Conservation (phyloP, 1,140 invertebrate species). For the Heliconius himera region DNA sequence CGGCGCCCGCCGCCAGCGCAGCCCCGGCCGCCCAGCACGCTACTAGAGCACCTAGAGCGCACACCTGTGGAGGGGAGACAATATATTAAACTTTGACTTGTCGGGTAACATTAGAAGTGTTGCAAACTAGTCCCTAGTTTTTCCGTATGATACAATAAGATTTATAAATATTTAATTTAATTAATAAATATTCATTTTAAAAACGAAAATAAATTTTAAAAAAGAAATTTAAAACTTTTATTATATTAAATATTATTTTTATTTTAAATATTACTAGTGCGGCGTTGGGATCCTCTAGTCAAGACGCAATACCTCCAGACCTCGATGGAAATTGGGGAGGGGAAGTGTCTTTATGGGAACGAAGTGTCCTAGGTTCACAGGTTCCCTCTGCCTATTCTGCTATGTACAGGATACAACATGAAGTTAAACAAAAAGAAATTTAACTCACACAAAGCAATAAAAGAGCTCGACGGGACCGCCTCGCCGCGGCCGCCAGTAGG, state of each 20-base stretch:
- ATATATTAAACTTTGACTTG: too few species aligned
- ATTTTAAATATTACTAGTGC: neutral
- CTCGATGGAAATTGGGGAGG: neutral
- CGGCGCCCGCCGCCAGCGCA: conserved; percentile 89
- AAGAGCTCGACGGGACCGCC: conserved; percentile 62
- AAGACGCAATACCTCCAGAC: neutral
- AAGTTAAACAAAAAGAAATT: neutral
- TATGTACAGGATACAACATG: neutral
- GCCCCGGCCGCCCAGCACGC: conserved; percentile 94
- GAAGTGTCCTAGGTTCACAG: neutral
- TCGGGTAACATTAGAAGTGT: too few species aligned
- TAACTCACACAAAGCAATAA: conserved; percentile 82
- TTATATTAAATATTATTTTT: too few species aligned
- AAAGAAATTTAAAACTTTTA: too few species aligned
- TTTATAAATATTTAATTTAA: too few species aligned
- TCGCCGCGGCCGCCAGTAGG: conserved; percentile 67
- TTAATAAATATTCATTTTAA: too few species aligned
- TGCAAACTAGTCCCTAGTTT: too few species aligned
- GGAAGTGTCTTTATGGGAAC: too few species aligned
- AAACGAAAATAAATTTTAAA: too few species aligned
- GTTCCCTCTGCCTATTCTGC: neutral
- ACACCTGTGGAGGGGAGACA: conserved; percentile 83
- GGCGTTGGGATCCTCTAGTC: neutral
- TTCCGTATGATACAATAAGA: too few species aligned
- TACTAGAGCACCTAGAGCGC: conserved; percentile 94